phyloP scores from a whole-genome alignment of 2,888 invertebrate species.

The Chrysotoxum bicinctum region DNA sequence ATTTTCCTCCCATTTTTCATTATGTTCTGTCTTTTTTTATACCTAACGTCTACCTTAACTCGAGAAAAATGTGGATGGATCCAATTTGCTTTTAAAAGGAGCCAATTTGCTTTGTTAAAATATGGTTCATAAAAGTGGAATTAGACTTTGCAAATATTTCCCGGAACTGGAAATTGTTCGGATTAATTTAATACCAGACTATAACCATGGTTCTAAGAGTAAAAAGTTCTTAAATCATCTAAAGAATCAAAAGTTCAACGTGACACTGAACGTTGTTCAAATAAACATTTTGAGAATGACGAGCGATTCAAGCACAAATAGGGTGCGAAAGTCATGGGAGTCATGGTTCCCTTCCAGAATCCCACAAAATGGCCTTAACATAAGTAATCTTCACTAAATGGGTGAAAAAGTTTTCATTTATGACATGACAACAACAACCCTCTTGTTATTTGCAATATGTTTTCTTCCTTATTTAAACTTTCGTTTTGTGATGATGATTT shows the following conservation, averaged over 20 bases:
- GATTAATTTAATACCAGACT: not conserved
- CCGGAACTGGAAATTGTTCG: not conserved
- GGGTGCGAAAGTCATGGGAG: no score
- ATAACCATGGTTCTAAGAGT: no score
- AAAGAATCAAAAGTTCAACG: not conserved
- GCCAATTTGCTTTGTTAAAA: slow-evolving; percentile 50
- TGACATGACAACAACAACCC: no score
- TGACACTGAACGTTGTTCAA: not conserved
- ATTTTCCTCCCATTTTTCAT: slow-evolving; percentile 33
- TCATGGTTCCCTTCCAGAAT: not conserved
- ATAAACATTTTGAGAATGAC: not conserved
- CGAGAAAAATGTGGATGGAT: slow-evolving; percentile 28
- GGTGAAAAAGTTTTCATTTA: no score
- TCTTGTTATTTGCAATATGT: no score
- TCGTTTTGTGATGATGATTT: no score
- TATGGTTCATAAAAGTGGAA: slow-evolving; percentile 9
- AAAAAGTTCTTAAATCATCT: not conserved
- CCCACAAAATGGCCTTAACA: no score
- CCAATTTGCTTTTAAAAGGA: slow-evolving; percentile 54
- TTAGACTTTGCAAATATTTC: not conserved
- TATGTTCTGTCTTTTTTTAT: not conserved
- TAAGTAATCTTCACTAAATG: no score
- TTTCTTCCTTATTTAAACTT: no score
- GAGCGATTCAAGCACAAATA: not conserved
- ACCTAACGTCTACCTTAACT: not conserved